These are phyloP conservation scores for Cosmia pyralina DNA, from an alignment of 2,888 invertebrate species.

Conservation along the genomic window DNA sequence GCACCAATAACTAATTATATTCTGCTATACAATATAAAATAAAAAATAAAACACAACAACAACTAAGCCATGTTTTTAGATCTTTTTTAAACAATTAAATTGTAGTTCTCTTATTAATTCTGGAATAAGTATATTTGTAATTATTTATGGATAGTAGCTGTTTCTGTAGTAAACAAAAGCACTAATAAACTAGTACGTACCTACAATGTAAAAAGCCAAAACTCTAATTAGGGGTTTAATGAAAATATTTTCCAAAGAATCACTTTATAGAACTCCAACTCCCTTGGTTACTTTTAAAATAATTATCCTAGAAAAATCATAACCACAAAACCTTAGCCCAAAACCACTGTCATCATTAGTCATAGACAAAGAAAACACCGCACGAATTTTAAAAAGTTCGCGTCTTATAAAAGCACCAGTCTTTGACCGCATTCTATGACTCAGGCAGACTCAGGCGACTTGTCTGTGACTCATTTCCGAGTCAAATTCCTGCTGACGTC, in stretches of 20 bases:
- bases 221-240: neutral
- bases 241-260: neutral
- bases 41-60: too few species aligned
- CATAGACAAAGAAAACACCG: slow-evolving; percentile 31
- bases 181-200: neutral
- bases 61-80: too few species aligned
- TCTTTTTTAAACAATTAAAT: too few species aligned
- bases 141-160: too few species aligned
- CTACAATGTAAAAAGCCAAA: too few species aligned
- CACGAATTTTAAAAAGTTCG: slow-evolving; percentile 22
- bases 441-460: slow-evolving; percentile 63
- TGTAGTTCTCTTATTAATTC: too few species aligned
- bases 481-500: slow-evolving; percentile 84
- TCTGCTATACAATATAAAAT: too few species aligned
- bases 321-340: neutral
- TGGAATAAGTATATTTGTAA: too few species aligned
- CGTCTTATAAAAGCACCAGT: slow-evolving; percentile 49
- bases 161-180: neutral
- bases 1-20: too few species aligned
- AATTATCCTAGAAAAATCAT: neutral
- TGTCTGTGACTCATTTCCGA: slow-evolving; percentile 83
- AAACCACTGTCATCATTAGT: neutral
- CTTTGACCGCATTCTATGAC: slow-evolving; percentile 69
- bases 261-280: neutral
- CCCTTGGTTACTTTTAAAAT: neutral